Base-by-base conservation (phyloP, 2,797 vertebrate species). In the Catharus ustulatus region DNA sequence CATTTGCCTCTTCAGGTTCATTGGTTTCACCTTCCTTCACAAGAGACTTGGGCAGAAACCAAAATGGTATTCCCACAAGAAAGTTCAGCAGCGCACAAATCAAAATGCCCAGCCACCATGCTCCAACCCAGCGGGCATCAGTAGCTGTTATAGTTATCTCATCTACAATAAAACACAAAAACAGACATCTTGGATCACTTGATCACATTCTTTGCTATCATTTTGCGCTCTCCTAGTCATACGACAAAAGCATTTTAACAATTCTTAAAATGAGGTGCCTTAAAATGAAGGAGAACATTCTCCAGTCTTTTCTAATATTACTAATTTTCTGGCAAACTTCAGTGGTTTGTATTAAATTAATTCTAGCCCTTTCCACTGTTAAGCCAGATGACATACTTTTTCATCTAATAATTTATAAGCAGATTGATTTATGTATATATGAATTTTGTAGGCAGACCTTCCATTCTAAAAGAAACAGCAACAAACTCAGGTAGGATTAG, bases 71-170 rank as follows among this genome's bases (percentile, higher is more conserved):
- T 59, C 98, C 98, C 45, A 97, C 97, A 0, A 99, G 93, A 42
- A 99, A 87, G 36, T 98, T 98, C 75, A 99, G 95, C 64, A 94
- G 93, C 3, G 98, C 98, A 22, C 98, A 98, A 68, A 99, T 97
- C 90, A 99, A 95, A 97, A 98, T 98, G 64, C 99, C 99, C 82
- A 99, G 92, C 98, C 99, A 99, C 98, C 98, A 99, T 12, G 99
- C 98, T 10, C 98, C 98, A 52, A 99, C 98, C 99, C 98, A 99
- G 29, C 98, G 98, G 43, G 98, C 96, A 83, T 99, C 98, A 29
- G 97, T 97, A 23, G 97, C 94, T 23, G 97, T 98, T 89, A 99
- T 98, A 48, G 97, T 97, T 90, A 99, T 95, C 32, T 97, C 98
- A 43, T 98, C 99, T 99, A 66, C 9, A 77, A 67, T 9, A 45